Evolutionary conservation across 2,888 invertebrate genomes (phyloP).

Genomic region (Amiota communis): DNA sequence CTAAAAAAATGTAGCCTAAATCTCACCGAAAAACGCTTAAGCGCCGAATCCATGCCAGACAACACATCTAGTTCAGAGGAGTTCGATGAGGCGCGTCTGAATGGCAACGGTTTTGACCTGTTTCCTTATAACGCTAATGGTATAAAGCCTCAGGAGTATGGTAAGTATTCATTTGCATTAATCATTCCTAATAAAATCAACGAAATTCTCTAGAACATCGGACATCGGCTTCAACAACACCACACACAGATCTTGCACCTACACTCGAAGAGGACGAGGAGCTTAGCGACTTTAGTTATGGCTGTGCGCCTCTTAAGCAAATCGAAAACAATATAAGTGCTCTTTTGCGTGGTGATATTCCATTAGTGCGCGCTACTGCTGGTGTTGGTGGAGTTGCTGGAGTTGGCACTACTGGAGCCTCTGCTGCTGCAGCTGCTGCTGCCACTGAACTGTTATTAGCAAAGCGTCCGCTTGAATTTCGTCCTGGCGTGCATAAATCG

Average conservation of each 20-base stretch:
- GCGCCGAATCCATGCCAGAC: conserved; percentile 61
- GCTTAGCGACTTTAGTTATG: conserved; percentile 77
- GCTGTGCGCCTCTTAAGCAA: conserved; percentile 80
- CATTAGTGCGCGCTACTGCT: conserved; percentile 39
- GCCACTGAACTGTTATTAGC: conserved; percentile 65
- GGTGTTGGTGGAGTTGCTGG: conserved; percentile 46
- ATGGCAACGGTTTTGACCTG: conserved; percentile 57
- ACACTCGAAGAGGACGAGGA: conserved; percentile 82
- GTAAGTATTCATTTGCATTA: conserved; percentile 35
- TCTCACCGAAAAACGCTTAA: conserved; percentile 54
- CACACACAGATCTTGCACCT: conserved; percentile 79
- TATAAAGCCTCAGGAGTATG: conserved; percentile 42
- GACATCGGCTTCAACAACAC: conserved; percentile 73
- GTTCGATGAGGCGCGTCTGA: conserved; percentile 58
- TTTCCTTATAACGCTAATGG: conserved; percentile 51
- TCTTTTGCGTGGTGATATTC: conserved; percentile 75
- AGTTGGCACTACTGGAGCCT: conserved; percentile 5
- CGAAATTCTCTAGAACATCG: conserved; percentile 54
- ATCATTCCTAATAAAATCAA: neutral
- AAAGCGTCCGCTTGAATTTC: conserved; percentile 72
- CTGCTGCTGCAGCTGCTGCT: conserved; percentile 34
- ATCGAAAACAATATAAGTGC: conserved; percentile 82
- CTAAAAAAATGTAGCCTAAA: conserved; percentile 41
- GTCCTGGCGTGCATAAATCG: conserved; percentile 81
- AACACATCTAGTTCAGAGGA: conserved; percentile 62